Percentiles rank a stretch among this genome's conserved stretches.
Conservation (phyloP, 2,797 vertebrate genomes). For the Catamblyrhynchus diadema region DNA sequence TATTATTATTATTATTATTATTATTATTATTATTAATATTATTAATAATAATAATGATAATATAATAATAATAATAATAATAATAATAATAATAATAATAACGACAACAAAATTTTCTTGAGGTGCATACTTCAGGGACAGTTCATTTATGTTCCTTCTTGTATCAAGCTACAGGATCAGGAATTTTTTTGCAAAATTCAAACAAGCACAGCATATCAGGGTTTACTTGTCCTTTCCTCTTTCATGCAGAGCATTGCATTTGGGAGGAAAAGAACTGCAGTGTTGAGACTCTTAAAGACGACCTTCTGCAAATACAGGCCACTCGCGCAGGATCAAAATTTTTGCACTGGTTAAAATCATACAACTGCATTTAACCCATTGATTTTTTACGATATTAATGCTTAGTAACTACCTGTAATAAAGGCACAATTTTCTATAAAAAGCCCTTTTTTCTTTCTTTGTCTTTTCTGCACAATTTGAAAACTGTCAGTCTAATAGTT, state of each 20-base stretch:
- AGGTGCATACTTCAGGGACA: neutral
- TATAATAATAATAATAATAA: neutral
- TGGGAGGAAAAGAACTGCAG: neutral
- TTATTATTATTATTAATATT: neutral
- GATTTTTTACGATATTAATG: conserved; percentile 32
- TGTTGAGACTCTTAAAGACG: neutral
- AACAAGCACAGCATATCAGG: neutral
- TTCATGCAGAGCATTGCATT: neutral
- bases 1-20: no score
- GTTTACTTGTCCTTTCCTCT: neutral
- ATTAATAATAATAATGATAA: no score
- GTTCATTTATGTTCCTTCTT: neutral
- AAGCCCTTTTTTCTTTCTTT: conserved; percentile 53
- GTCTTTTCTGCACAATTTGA: conserved; percentile 59
- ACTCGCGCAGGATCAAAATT: neutral
- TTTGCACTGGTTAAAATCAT: neutral
- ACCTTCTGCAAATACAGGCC: conserved; percentile 1
- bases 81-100: neutral
- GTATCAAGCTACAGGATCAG: neutral
- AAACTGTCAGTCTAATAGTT: conserved; percentile 61
- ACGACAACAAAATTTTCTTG: neutral
- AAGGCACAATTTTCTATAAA: conserved; percentile 54
- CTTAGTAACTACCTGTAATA: conserved; percentile 59
- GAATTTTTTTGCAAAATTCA: neutral
- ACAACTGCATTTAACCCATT: conserved; percentile 33